Evolutionary conservation across 2,888 invertebrate genomes (phyloP).

Genomic region (Melipona beecheii): DNA sequence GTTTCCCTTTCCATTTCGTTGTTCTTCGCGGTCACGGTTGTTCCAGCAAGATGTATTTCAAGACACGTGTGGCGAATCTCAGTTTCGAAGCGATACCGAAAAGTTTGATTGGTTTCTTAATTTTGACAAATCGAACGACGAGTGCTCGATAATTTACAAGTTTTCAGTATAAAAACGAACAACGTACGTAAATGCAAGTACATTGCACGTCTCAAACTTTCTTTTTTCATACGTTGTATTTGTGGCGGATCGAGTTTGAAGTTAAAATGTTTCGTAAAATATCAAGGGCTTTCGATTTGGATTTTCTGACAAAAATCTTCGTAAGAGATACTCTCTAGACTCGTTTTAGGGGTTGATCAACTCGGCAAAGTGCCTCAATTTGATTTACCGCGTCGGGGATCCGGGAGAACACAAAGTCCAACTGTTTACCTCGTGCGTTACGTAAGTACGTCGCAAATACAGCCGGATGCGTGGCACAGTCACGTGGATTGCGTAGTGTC

Average conservation of each 20-base stretch:
- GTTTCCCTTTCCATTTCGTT: background rate
- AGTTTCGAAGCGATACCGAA: too few species aligned
- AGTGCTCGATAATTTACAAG: too few species aligned
- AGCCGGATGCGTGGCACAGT: constrained; percentile 21
- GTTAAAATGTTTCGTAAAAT: too few species aligned
- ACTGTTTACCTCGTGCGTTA: constrained; percentile 43
- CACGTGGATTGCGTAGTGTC: constrained; percentile 38
- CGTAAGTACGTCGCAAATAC: constrained; percentile 30
- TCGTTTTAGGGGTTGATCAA: constrained; percentile 67
- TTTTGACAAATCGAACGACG: too few species aligned
- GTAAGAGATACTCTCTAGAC: constrained; percentile 4
- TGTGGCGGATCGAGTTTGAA: too few species aligned
- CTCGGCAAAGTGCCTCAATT: constrained; percentile 72
- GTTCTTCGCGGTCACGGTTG: background rate
- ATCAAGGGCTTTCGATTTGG: background rate
- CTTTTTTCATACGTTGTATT: too few species aligned
- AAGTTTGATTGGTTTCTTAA: too few species aligned
- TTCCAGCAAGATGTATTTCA: background rate
- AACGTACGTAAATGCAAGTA: too few species aligned
- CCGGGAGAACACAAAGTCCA: constrained; percentile 40
- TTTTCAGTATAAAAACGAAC: too few species aligned
- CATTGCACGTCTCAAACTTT: too few species aligned
- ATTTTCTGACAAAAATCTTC: constrained; percentile 15
- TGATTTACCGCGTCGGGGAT: constrained; percentile 63
- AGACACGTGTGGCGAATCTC: background rate